A percentile compares a stretch with the other conserved stretches of the same genome.
Evolutionary conservation across 2,113 vertebrate species (phyloP).

Genomic region (Clarias batrachus): DNA sequence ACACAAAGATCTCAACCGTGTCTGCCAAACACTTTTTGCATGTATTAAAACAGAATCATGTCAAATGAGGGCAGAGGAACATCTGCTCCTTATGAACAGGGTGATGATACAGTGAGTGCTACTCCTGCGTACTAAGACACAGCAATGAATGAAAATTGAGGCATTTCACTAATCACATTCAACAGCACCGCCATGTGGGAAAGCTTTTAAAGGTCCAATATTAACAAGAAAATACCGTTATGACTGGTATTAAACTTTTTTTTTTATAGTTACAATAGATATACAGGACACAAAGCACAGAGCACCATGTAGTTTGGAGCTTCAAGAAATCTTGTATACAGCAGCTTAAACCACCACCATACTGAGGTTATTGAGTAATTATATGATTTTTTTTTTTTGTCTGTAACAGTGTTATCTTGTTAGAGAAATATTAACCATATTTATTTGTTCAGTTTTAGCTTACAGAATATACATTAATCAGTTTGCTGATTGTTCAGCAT

Average conservation of each 20-base stretch:
- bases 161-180: background rate
- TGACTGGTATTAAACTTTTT: background rate
- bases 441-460: background rate
- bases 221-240: no score
- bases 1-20: slow-evolving; percentile 15
- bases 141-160: background rate
- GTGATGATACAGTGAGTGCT: background rate
- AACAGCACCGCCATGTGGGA: slow-evolving; percentile 37
- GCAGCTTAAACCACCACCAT: background rate
- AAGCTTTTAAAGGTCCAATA: background rate
- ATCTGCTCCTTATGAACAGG: background rate
- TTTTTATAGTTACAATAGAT: background rate
- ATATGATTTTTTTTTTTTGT: no score
- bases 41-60: background rate
- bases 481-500: background rate
- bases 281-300: background rate
- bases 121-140: background rate
- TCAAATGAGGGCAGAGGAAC: no score
- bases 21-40: background rate
- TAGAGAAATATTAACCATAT: no score
- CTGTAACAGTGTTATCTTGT: no score
- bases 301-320: background rate
- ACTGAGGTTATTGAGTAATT: background rate
- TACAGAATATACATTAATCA: background rate
- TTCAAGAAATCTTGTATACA: background rate